These are phyloP conservation scores for Peribatodes rhomboidaria DNA, from an alignment of 2,888 invertebrate species.

Conservation along the genomic window DNA sequence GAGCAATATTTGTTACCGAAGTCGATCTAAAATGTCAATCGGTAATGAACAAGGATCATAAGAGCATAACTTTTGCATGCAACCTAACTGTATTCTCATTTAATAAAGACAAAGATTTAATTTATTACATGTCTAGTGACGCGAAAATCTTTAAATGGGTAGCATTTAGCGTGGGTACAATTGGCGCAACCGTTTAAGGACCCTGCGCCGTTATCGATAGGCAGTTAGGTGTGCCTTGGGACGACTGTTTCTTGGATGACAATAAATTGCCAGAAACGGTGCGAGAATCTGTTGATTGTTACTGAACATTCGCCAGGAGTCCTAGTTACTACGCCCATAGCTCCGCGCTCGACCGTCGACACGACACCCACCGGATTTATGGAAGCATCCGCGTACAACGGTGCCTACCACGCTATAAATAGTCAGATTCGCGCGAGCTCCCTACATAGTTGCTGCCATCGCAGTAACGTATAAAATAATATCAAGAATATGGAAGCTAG, in stretches of 20 bases:
- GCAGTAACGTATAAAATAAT: slow-evolving; percentile 16
- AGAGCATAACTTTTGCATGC: slow-evolving; percentile 27
- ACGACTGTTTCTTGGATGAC: slow-evolving; percentile 18
- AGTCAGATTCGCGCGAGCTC: slow-evolving; percentile 29
- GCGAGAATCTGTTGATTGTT: slow-evolving; percentile 22
- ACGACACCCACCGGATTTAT: slow-evolving; percentile 51
- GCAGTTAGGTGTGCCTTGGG: slow-evolving; percentile 44
- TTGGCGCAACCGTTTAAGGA: slow-evolving; percentile 68
- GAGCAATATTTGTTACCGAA: background rate
- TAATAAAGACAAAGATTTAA: slow-evolving; percentile 37
- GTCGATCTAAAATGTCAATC: slow-evolving; percentile 26
- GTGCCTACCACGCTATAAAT: slow-evolving; percentile 47
- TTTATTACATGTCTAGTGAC: slow-evolving; percentile 39
- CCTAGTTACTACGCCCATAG: slow-evolving; percentile 49
- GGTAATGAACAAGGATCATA: slow-evolving; percentile 8
- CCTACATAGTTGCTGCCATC: slow-evolving; percentile 31
- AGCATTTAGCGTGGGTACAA: slow-evolving; percentile 66
- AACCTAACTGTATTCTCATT: slow-evolving; percentile 18
- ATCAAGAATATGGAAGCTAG: background rate
- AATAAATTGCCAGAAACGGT: slow-evolving; percentile 17
- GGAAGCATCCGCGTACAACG: slow-evolving; percentile 55
- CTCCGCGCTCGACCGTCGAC: slow-evolving; percentile 37
- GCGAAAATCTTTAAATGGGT: slow-evolving; percentile 42
- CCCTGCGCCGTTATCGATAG: slow-evolving; percentile 65
- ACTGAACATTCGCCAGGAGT: slow-evolving; percentile 45